These are phyloP conservation scores for Nymphicus hollandicus DNA, from an alignment of 2,113 vertebrate genomes.

Conservation along the genomic window DNA sequence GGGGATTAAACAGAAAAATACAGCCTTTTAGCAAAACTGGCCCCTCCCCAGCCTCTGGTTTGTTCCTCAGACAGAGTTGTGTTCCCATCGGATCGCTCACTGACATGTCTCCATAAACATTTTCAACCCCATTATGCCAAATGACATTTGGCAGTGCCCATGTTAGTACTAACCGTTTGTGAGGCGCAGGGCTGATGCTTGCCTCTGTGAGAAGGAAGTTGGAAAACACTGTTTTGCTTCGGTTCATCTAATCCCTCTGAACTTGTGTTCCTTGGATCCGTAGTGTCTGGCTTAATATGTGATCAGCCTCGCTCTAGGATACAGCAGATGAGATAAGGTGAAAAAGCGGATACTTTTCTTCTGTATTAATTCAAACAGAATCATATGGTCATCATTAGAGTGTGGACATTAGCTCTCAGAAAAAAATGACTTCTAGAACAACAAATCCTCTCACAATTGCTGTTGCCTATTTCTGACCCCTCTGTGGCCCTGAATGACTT, in stretches of 20 bases:
- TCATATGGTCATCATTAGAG: not conserved
- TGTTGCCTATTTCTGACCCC: not conserved
- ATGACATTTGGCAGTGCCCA: accelerated
- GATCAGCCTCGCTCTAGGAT: not conserved
- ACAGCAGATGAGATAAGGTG: not conserved
- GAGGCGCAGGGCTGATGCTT: not conserved
- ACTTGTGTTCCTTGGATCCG: not conserved
- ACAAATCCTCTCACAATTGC: not conserved
- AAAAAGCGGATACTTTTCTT: not conserved
- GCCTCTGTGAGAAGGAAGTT: not conserved
- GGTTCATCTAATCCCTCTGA: not conserved
- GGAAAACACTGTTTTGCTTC: not conserved
- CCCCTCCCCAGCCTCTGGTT: not conserved
- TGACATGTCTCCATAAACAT: not conserved
- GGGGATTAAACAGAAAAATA: conserved; percentile 26
- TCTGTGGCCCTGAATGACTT: not conserved
- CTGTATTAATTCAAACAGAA: not conserved
- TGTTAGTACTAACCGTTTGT: not conserved
- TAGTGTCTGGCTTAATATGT: not conserved
- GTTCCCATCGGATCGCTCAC: not conserved
- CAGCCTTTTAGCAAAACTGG: not conserved
- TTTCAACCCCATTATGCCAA: not conserved
- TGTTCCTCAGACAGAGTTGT: not conserved
- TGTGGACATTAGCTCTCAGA: not conserved
- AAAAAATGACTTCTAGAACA: not conserved